A percentile compares a stretch with the other conserved stretches of the same genome.
Evolutionary conservation across 2,797 vertebrate genomes (phyloP).

Genomic region (Micropoecilia bifurca): DNA sequence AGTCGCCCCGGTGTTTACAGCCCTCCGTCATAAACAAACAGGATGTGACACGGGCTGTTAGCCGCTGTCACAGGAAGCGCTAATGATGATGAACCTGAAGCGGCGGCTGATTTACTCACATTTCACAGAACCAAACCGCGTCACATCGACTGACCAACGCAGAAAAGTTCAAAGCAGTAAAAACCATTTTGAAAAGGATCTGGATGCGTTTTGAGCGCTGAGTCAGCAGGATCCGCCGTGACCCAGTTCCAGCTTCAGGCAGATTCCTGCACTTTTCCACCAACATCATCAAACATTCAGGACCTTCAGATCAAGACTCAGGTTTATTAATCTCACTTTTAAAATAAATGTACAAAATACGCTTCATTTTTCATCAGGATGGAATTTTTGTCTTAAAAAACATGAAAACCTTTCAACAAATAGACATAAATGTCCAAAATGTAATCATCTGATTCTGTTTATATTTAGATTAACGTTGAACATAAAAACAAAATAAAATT

Average conservation of each 20-base stretch:
- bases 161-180: not conserved
- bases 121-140: not conserved
- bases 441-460: not conserved
- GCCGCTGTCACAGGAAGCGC: not conserved
- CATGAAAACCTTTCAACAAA: not conserved
- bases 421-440: not conserved
- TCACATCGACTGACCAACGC: not conserved
- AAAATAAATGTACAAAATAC: not conserved
- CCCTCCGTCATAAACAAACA: conserved; percentile 28
- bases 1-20: not conserved
- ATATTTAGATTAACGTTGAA: not conserved
- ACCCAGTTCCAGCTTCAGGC: not conserved
- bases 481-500: not conserved
- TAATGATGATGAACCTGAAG: conserved; percentile 25
- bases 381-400: not conserved
- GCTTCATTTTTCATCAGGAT: not conserved
- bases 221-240: not conserved
- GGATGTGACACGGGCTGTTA: conserved; percentile 25
- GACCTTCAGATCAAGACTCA: not conserved
- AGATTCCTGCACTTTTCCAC: not conserved
- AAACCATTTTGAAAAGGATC: not conserved
- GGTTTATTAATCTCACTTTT: not conserved
- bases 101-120: not conserved
- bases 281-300: not conserved
- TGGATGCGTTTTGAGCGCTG: not conserved